These are phyloP conservation scores for Daubentonia madagascariensis DNA, from an alignment of 2,113 vertebrate species.

Conservation along the genomic window DNA sequence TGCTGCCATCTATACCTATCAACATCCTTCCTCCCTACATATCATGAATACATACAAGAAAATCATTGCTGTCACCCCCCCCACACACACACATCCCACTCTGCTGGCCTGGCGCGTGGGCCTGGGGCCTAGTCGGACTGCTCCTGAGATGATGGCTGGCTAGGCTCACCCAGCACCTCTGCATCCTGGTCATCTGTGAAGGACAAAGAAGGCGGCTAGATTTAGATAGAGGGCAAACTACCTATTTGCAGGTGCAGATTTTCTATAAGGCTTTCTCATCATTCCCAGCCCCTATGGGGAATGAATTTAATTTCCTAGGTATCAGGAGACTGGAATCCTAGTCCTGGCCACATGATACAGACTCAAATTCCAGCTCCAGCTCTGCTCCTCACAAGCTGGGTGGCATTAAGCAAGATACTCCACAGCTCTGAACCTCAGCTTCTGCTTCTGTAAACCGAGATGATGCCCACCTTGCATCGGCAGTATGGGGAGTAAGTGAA, in stretches of 20 bases:
- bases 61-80: not conserved
- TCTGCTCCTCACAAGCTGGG: not conserved
- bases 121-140: conserved; percentile 51
- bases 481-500: not conserved
- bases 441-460: not conserved
- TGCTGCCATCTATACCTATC: not conserved
- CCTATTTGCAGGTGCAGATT: not conserved
- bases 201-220: not conserved
- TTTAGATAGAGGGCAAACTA: not conserved
- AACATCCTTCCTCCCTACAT: not conserved
- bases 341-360: not conserved
- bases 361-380: not conserved
- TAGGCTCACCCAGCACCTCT: conserved; percentile 22
- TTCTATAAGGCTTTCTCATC: not conserved
- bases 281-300: not conserved
- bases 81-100: fast-evolving
- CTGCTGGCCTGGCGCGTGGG: not conserved
- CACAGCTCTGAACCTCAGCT: not conserved
- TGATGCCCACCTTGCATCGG: not conserved
- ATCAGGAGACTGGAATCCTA: not conserved
- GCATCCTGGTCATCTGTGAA: conserved; percentile 71
- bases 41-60: not conserved
- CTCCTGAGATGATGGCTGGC: conserved; percentile 68
- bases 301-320: not conserved
- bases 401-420: not conserved